Evolutionary conservation across 2,888 invertebrate genomes (phyloP), one percentile per base, ranked within the genome.

Genomic region (Timandra comae): DNA sequence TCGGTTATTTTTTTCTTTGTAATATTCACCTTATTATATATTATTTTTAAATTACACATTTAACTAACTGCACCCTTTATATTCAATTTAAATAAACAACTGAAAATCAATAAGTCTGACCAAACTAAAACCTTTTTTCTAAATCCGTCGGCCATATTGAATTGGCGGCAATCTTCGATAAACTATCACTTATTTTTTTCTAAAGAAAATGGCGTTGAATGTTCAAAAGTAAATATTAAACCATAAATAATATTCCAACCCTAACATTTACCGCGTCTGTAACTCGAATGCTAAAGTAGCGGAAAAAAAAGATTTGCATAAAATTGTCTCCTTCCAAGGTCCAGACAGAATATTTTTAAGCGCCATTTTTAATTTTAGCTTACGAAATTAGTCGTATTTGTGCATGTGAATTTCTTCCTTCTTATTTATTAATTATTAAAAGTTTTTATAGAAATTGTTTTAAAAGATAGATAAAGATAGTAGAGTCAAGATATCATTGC

Each of bases 291-390:
- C 63, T 78, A 76, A 81, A 80, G 70, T 68, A 67, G 72, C 74
- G 75, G 75, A 76, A 77, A 16, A n/a, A 16, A 76, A 77, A 73
- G 75, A 79, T 81, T 81, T 71, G 70, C 78, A 81, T 81, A 76
- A 78, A 81, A 78, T 75, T 75, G 71, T 74, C 79, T 79, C 74
- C 78, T 75, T 77, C 63, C 66, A 66, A 69, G 68, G 70, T 62
- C 63, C 63, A 47, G 45, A 39, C 44, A 16, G 16, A 16, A 16
- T 16, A 16, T 5, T 12, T 7, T 10, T 12, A 26, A n/a, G n/a
- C n/a, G 16, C 1, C 16, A 16, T 16, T 16, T 16, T 16, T 16
- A 16, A 16, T 16, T 24, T 26, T 7, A 26, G 12, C 35, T n/a
- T n/a, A n/a, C n/a, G 44, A 49, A 46, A 49, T 49, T 43, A 49